Evolutionary conservation across 2,113 vertebrate species (phyloP), one percentile per base, ranked within the genome.

Genomic region (Glaucidium brasilianum): DNA sequence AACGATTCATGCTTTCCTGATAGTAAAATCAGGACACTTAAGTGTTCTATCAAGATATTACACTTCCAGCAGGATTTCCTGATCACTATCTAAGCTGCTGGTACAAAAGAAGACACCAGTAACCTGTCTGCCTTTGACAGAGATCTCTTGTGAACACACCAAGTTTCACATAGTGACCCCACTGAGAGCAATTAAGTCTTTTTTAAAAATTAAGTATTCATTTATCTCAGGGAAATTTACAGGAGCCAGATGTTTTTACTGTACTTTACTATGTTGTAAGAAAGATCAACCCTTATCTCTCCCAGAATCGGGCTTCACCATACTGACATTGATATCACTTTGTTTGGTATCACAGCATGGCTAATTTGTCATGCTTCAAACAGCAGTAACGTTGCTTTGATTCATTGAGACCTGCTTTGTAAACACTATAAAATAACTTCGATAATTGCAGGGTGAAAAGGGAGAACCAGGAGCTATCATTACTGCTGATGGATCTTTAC

Each of bases 381-480:
- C 14, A 23, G 59, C 74, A 85, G 27, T 56, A 72, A 75, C 30
- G 17, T 15, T 76, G 58, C 67, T 90, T 79, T 85, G 49, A 56
- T 83, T 96, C 72, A 82, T 35, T 76, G 58, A 78, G 53, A 88
- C 20, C n/a, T 79, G 27, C 66, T 74, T 76, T 89, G 62, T 69
- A 82, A 94, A 69, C 68, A 59, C 43, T 68, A 2, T 37, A 49
- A 73, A 94, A 89, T 67, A 17, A 35, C 81, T 97, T 73, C 88
- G 63, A 91, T 77, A 49, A 88, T 97, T 98, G 18, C 93, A 99
- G 99, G 99, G 99, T 34, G 98, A 99, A 97, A 99, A 99, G 92
- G 99, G 99, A 25, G 99, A 99, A 79, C 98, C 99, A 2, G 99
- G 98, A 14, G 50, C 96, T 39, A 37, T 98, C 64, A 49, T 98